phyloP scores from a whole-genome alignment of 2,797 vertebrate genomes.

The Sebastes hopkinsi region DNA sequence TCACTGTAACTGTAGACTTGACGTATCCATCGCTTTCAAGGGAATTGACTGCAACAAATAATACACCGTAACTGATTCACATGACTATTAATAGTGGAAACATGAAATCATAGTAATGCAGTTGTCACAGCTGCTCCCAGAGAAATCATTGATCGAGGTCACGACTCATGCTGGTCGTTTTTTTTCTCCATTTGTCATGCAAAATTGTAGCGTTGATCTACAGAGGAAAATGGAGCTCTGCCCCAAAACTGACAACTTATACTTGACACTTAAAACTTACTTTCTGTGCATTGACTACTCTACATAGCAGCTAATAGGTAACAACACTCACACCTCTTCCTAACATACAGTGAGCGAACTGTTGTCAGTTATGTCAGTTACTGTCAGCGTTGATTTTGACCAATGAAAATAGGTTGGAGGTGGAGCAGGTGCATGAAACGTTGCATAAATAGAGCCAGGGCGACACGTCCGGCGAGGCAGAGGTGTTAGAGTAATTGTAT shows the following conservation, averaged over 20 bases:
- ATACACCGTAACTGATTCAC: background rate
- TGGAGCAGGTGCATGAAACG: too few relatives aligned
- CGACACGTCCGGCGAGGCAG: too few relatives aligned
- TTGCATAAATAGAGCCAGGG: too few relatives aligned
- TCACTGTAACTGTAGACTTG: background rate
- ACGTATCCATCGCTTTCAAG: background rate
- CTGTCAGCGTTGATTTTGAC: too few relatives aligned
- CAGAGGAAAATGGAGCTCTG: background rate
- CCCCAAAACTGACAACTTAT: background rate
- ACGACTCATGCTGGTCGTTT: background rate
- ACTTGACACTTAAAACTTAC: background rate
- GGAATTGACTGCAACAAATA: background rate
- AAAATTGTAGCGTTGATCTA: background rate
- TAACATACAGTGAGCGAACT: too few relatives aligned
- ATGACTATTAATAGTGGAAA: constrained; percentile 28
- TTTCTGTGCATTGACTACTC: background rate
- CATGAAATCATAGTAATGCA: constrained; percentile 18
- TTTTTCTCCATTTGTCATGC: background rate
- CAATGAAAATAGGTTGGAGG: rapidly evolving
- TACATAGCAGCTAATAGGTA: background rate
- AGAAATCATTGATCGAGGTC: background rate
- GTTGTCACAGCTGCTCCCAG: constrained; percentile 13
- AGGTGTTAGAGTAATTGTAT: background rate
- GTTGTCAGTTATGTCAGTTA: too few relatives aligned
- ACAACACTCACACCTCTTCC: background rate